Conservation (phyloP, 2,797 vertebrate species). For the Oceanodroma leucorhoa region DNA sequence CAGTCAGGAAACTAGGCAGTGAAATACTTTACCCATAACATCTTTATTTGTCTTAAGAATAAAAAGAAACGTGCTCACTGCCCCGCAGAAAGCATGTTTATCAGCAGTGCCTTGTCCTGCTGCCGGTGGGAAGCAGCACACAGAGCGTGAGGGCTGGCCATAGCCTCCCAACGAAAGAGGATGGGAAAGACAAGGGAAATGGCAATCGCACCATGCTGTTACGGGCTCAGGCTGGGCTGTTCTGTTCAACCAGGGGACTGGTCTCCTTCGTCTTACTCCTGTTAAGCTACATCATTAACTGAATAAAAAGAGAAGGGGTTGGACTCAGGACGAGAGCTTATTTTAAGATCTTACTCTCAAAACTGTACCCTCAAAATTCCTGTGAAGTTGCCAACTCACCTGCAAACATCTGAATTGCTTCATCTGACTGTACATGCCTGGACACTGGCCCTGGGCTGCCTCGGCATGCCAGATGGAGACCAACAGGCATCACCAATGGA, state of each 20-base stretch:
- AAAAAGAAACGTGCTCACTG: not conserved
- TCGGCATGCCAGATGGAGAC: accelerated
- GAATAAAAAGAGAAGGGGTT: not conserved
- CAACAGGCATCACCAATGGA: not conserved
- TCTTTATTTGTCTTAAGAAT: not conserved
- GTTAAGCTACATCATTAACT: not conserved
- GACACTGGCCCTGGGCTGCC: not conserved
- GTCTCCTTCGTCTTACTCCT: not conserved
- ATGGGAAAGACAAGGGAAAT: not conserved
- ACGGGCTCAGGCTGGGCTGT: not conserved
- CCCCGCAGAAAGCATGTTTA: not conserved
- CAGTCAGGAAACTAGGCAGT: not conserved
- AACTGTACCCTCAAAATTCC: not conserved
- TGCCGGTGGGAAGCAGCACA: not conserved
- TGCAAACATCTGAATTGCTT: not conserved
- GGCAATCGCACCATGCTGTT: accelerated
- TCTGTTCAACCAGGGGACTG: accelerated
- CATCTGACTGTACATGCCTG: not conserved
- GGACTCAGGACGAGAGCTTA: not conserved
- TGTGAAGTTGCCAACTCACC: not conserved
- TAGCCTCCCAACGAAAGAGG: not conserved
- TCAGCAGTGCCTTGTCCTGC: not conserved
- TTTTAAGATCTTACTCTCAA: not conserved
- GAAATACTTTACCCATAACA: not conserved
- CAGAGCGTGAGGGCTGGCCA: not conserved